Conservation (phyloP, 2,113 vertebrate genomes). For the Marcusenius ussheri region DNA sequence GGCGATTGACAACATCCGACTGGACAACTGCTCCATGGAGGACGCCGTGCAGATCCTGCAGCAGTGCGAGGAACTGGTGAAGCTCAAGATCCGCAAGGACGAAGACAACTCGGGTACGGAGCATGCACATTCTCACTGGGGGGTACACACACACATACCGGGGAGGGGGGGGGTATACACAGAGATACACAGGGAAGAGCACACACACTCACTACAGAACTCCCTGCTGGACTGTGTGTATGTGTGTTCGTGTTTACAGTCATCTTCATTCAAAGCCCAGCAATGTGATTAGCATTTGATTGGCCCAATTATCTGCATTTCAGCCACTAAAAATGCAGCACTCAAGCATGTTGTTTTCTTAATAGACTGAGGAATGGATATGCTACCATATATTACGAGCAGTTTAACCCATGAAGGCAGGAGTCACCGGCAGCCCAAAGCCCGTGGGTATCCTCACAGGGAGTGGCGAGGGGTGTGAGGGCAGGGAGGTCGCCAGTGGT, state of each 20-base stretch:
- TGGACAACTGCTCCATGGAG: slow-evolving; percentile 97
- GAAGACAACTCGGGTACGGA: slow-evolving; percentile 89
- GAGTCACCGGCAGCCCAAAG: not conserved
- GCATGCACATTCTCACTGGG: not conserved
- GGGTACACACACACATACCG: not conserved
- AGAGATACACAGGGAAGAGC: not conserved
- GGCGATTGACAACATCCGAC: slow-evolving; percentile 90
- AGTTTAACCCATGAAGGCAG: not conserved
- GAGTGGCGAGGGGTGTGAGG: not conserved
- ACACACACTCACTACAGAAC: not conserved
- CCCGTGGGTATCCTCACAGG: not conserved
- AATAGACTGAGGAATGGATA: not conserved
- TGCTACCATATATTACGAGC: not conserved
- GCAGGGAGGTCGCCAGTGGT: not conserved
- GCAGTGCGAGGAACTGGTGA: slow-evolving; percentile 93
- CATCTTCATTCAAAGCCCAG: not conserved
- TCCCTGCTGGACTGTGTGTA: not conserved
- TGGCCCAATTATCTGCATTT: not conserved
- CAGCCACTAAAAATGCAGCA: not conserved
- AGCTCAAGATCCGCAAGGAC: slow-evolving; percentile 94
- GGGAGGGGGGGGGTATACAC: too few species aligned
- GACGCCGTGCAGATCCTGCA: slow-evolving; percentile 94
- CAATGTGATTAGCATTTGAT: not conserved
- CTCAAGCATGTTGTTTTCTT: not conserved
- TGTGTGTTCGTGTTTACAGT: not conserved